phyloP scores from a whole-genome alignment of 1,140 invertebrate species.

The Oedothorax gibbosus region DNA sequence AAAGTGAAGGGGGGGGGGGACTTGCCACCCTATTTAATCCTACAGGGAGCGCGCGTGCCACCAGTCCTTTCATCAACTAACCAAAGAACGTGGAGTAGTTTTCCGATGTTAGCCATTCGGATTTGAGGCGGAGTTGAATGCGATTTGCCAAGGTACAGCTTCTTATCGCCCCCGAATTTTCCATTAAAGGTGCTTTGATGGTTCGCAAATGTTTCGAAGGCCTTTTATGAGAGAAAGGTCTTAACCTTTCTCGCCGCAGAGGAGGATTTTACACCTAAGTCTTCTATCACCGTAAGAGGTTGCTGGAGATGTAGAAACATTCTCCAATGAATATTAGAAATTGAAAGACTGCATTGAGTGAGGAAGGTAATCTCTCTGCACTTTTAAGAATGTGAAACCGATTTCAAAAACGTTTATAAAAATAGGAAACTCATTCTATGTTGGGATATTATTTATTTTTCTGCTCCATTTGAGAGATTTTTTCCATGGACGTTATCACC shows the following conservation, averaged over 20 bases:
- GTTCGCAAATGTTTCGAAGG: constrained; percentile 38
- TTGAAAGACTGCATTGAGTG: constrained; percentile 14
- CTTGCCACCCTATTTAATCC: too few species aligned
- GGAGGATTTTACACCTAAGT: neutral
- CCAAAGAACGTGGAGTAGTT: constrained; percentile 41
- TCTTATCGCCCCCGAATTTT: constrained; percentile 56
- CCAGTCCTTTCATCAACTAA: constrained; percentile 30
- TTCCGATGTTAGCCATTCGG: constrained; percentile 59
- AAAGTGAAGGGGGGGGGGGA: neutral
- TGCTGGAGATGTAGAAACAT: neutral
- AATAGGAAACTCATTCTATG: constrained; percentile 50
- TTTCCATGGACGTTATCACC: neutral
- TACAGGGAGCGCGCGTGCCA: neutral
- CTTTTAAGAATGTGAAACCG: constrained; percentile 6
- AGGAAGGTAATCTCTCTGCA: constrained; percentile 2
- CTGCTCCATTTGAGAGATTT: too few species aligned
- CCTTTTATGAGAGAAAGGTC: constrained; percentile 38
- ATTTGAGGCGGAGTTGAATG: constrained; percentile 50
- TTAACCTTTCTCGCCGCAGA: constrained; percentile 15
- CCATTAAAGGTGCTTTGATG: constrained; percentile 58
- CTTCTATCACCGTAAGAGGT: constrained; percentile 5
- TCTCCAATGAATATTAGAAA: constrained; percentile 56
- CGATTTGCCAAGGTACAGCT: constrained; percentile 25
- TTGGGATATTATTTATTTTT: neutral
- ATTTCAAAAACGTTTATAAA: constrained; percentile 54